Conservation (phyloP, 2,797 vertebrate genomes). For the Helostoma temminkii region DNA sequence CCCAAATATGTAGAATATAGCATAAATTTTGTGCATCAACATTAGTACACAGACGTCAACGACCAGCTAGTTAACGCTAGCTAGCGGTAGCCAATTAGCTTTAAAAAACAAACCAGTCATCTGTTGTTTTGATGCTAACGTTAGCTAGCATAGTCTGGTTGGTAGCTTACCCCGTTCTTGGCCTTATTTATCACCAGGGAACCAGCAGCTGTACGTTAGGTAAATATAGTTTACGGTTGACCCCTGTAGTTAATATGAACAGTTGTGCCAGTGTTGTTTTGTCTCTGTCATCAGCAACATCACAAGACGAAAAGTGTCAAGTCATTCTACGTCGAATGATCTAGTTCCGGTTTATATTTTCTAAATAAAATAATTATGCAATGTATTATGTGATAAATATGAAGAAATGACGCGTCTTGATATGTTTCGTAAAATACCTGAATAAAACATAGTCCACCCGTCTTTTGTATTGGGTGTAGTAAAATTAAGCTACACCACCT, state of each 20-base stretch:
- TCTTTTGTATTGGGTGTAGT: not conserved
- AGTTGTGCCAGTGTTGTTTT: conserved; percentile 41
- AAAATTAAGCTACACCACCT: too few species aligned
- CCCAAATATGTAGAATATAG: not conserved
- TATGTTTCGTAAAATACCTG: not conserved
- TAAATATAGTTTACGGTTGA: not conserved
- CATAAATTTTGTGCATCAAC: not conserved
- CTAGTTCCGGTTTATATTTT: conserved; percentile 19
- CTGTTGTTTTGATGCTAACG: conserved; percentile 16
- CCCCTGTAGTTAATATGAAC: not conserved
- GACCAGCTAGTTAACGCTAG: conserved; percentile 62
- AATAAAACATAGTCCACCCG: too few species aligned
- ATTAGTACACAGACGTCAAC: conserved; percentile 39
- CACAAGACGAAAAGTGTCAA: conserved; percentile 24
- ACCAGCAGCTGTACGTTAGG: not conserved
- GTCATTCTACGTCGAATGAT: not conserved
- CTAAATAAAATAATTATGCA: conserved; percentile 45
- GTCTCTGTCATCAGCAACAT: conserved; percentile 48
- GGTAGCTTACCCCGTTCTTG: conserved; percentile 57
- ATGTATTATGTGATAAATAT: not conserved
- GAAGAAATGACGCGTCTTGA: not conserved
- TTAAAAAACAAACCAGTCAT: not conserved
- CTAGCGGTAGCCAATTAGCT: conserved; percentile 53
- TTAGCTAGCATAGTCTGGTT: not conserved
- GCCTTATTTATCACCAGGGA: conserved; percentile 18